Percentiles rank a stretch among this genome's conserved stretches.
Evolutionary conservation across 2,888 invertebrate species (phyloP).

Genomic region (Celastrina argiolus): DNA sequence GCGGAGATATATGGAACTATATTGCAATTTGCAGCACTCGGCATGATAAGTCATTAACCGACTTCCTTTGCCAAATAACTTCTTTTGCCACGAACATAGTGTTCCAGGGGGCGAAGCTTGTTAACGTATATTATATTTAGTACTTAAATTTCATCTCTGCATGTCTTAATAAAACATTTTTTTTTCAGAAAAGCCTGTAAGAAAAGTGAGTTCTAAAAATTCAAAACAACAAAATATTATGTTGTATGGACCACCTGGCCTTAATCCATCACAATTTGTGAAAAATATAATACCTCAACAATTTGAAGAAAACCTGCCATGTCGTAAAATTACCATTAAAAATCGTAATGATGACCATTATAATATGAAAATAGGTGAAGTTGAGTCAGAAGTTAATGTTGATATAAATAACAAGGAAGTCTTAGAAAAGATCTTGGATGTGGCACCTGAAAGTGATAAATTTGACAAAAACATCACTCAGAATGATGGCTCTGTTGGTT

Average conservation of each 20-base stretch:
- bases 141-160: too few relatives aligned
- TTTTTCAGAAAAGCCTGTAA: not conserved
- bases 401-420: conserved; percentile 13
- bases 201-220: conserved; percentile 19
- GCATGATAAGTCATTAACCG: too few relatives aligned
- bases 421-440: not conserved
- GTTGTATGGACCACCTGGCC: conserved; percentile 45
- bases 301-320: not conserved
- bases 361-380: conserved; percentile 1
- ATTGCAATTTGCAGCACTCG: too few relatives aligned
- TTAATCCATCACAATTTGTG: conserved; percentile 20
- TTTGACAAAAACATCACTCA: not conserved
- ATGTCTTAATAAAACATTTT: not conserved
- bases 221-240: conserved; percentile 32
- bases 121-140: too few relatives aligned
- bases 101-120: too few relatives aligned
- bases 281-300: conserved; percentile 4
- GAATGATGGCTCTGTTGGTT: not conserved
- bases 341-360: conserved; percentile 1
- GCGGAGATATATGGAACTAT: too few relatives aligned
- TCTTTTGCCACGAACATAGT: too few relatives aligned
- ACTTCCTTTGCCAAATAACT: too few relatives aligned
- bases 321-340: not conserved
- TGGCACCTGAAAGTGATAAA: not conserved
- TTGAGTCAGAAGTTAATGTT: conserved; percentile 18